Percentiles rank a stretch among this genome's conserved stretches.
Conservation (phyloP, 2,888 invertebrate species). For the Octodonta nipae region DNA sequence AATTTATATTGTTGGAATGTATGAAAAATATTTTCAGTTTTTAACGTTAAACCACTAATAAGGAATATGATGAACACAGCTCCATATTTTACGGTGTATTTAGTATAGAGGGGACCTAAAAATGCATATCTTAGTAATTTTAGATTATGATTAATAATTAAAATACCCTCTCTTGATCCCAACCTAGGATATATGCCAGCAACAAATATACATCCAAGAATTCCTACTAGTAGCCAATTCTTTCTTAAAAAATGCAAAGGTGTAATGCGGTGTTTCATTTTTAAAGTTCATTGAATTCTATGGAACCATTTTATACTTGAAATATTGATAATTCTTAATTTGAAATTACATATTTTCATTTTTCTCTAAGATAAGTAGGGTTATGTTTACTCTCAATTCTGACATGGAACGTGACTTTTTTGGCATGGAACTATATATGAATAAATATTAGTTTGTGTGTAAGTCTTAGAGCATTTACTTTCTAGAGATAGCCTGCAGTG, state of each 20-base stretch:
- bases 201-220: slow-evolving; percentile 34
- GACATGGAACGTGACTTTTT: too few relatives aligned
- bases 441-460: too few relatives aligned
- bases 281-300: slow-evolving; percentile 2
- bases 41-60: slow-evolving; percentile 42
- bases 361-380: too few relatives aligned
- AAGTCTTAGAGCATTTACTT: too few relatives aligned
- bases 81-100: slow-evolving; percentile 42
- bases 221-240: slow-evolving; percentile 38
- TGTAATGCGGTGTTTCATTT: slow-evolving; percentile 20
- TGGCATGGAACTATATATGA: too few relatives aligned
- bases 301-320: background rate
- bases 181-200: slow-evolving; percentile 36
- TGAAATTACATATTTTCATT: too few relatives aligned
- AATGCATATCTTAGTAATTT: slow-evolving; percentile 10
- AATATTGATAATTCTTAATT: too few relatives aligned
- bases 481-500: too few relatives aligned
- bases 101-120: slow-evolving; percentile 41
- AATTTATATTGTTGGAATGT: slow-evolving; percentile 38
- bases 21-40: slow-evolving; percentile 38
- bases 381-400: too few relatives aligned
- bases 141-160: background rate
- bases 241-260: slow-evolving; percentile 26
- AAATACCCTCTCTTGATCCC: slow-evolving; percentile 36
- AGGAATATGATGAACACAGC: slow-evolving; percentile 43